Percentiles rank a stretch among this genome's conserved stretches.
These are phyloP conservation scores for Amphiprion percula DNA, from an alignment of 2,113 vertebrate genomes.

Conservation along the genomic window DNA sequence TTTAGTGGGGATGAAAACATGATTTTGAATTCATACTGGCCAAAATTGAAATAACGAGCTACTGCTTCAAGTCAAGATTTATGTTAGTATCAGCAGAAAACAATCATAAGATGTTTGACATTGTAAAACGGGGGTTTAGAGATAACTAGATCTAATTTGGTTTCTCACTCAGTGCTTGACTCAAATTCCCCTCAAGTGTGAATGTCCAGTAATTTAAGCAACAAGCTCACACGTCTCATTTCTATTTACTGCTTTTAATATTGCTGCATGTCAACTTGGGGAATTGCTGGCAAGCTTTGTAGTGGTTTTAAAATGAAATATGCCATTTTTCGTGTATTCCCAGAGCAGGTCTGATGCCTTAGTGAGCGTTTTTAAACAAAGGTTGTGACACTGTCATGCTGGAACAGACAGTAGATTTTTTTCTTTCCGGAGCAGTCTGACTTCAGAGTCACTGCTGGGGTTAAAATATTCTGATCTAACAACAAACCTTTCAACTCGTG, in stretches of 20 bases:
- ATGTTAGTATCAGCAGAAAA: background rate
- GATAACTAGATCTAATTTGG: slow-evolving; percentile 41
- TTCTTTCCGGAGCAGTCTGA: slow-evolving; percentile 31
- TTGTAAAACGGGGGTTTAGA: slow-evolving; percentile 27
- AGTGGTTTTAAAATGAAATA: slow-evolving; percentile 39
- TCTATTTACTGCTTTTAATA: slow-evolving; percentile 33
- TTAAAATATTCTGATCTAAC: slow-evolving; percentile 54
- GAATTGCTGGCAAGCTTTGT: slow-evolving; percentile 29
- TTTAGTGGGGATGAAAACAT: background rate
- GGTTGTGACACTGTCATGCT: slow-evolving; percentile 23
- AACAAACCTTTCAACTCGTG: slow-evolving; percentile 40
- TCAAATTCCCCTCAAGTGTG: slow-evolving; percentile 19
- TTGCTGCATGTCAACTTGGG: slow-evolving; percentile 11
- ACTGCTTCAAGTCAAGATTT: background rate
- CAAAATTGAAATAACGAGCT: background rate
- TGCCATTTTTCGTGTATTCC: slow-evolving; percentile 1
- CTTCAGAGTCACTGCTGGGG: slow-evolving; percentile 36
- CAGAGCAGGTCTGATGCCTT: slow-evolving; percentile 31
- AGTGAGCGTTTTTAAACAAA: slow-evolving; percentile 38
- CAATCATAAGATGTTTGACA: background rate
- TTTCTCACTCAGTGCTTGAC: slow-evolving; percentile 16
- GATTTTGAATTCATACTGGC: background rate
- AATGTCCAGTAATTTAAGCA: slow-evolving; percentile 37
- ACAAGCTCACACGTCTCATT: slow-evolving; percentile 40
- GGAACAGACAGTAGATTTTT: slow-evolving; percentile 41